Evolutionary conservation across 2,797 vertebrate genomes (phyloP).

Genomic region (Poliocrania exsul): DNA sequence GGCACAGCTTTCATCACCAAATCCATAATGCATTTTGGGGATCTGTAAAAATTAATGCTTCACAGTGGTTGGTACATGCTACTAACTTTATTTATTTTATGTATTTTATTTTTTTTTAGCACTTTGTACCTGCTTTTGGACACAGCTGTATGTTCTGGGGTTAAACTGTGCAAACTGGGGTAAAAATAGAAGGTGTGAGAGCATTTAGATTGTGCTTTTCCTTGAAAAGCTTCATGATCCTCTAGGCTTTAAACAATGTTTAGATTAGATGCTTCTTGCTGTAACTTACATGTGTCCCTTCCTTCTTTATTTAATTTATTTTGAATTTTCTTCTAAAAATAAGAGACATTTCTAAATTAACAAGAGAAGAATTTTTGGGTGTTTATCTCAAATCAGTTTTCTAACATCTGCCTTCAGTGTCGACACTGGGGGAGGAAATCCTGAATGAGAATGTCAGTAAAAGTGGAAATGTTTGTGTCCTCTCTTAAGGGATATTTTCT

Average conservation of each 20-base stretch:
- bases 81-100: background rate
- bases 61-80: background rate
- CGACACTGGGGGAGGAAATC: background rate
- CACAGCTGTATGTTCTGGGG: background rate
- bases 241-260: background rate
- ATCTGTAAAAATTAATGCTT: background rate
- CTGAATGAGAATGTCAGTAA: accelerated
- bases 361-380: background rate
- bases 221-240: background rate
- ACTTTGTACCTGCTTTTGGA: background rate
- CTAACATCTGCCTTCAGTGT: background rate
- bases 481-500: background rate
- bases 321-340: background rate
- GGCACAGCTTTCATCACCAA: accelerated
- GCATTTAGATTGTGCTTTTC: background rate
- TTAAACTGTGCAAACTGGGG: background rate
- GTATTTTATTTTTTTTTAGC: background rate
- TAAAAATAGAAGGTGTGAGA: background rate
- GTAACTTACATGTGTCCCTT: background rate
- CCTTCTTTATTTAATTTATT: background rate
- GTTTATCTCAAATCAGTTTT: background rate
- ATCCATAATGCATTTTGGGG: background rate
- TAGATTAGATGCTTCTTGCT: background rate
- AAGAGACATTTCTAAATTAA: background rate
- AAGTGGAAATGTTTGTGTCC: background rate